phyloP scores from a whole-genome alignment of 2,797 vertebrate genomes.

The Chaenodraco wilsoni region DNA sequence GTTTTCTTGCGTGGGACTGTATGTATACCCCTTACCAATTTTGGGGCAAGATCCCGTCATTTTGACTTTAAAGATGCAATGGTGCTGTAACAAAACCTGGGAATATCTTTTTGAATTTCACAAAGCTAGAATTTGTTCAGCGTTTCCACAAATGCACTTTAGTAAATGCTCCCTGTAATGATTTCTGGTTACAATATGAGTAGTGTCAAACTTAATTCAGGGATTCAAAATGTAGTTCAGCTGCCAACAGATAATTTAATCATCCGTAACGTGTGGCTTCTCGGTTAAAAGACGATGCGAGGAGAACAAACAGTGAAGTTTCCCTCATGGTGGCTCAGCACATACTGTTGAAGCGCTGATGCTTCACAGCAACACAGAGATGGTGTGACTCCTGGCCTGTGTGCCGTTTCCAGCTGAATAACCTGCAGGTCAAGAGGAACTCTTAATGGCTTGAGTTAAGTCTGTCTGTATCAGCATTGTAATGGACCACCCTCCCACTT shows the following conservation, averaged over 20 bases:
- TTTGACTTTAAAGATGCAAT: neutral
- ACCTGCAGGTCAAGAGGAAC: slow-evolving; percentile 45
- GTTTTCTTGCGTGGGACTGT: neutral
- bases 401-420: slow-evolving; percentile 52
- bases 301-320: slow-evolving; percentile 54
- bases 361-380: slow-evolving; percentile 40
- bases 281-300: slow-evolving; percentile 35
- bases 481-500: slow-evolving; percentile 27
- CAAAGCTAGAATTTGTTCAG: neutral
- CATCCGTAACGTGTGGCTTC: slow-evolving; percentile 3
- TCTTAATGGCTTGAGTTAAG: slow-evolving; percentile 26
- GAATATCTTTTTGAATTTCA: neutral
- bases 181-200: slow-evolving; percentile 3
- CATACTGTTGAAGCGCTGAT: slow-evolving; percentile 28
- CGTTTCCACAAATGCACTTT: neutral
- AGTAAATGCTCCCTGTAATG: slow-evolving; percentile 2
- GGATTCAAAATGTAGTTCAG: neutral
- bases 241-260: slow-evolving; percentile 21
- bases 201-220: neutral
- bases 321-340: slow-evolving; percentile 40
- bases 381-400: slow-evolving; percentile 46
- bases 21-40: no score
- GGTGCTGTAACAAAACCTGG: neutral
- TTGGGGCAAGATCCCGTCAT: neutral
- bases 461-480: slow-evolving; percentile 32